These are phyloP conservation scores for Gobio gobio DNA, from an alignment of 2,113 vertebrate species.

Conservation along the genomic window DNA sequence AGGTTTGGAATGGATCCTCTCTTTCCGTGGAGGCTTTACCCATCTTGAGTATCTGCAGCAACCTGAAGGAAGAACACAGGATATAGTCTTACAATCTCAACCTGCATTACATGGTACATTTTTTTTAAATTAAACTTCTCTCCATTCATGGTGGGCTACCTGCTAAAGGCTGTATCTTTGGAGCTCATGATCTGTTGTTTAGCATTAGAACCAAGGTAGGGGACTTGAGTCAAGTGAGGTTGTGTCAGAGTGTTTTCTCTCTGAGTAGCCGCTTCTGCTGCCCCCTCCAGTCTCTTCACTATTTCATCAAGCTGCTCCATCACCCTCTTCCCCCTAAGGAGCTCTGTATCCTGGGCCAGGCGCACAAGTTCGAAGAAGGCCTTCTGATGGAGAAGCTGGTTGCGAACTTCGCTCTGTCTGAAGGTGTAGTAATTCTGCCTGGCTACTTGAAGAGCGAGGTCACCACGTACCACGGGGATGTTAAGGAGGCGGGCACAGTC, in stretches of 20 bases:
- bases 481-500: constrained; percentile 81
- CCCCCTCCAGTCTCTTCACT: constrained; percentile 71
- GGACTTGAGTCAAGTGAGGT: constrained; percentile 67
- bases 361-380: constrained; percentile 87
- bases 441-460: constrained; percentile 82
- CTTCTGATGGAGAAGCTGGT: constrained; percentile 86
- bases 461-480: constrained; percentile 81
- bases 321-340: constrained; percentile 74
- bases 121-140: neutral
- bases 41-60: constrained; percentile 83
- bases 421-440: constrained; percentile 79
- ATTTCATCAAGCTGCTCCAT: constrained; percentile 74
- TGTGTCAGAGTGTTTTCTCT: constrained; percentile 75
- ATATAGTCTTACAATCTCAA: neutral
- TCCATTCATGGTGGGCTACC: constrained; percentile 70
- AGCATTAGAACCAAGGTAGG: constrained; percentile 60
- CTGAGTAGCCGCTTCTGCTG: constrained; percentile 60
- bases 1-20: constrained; percentile 85
- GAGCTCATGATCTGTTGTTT: constrained; percentile 75
- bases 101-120: neutral
- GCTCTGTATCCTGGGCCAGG: constrained; percentile 83
- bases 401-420: constrained; percentile 82
- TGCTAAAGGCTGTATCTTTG: constrained; percentile 79
- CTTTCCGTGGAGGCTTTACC: constrained; percentile 63
- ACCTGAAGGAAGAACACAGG: constrained; percentile 67